These are phyloP conservation scores for Artibeus jamaicensis DNA, from an alignment of 2,797 vertebrate species.

Conservation along the genomic window DNA sequence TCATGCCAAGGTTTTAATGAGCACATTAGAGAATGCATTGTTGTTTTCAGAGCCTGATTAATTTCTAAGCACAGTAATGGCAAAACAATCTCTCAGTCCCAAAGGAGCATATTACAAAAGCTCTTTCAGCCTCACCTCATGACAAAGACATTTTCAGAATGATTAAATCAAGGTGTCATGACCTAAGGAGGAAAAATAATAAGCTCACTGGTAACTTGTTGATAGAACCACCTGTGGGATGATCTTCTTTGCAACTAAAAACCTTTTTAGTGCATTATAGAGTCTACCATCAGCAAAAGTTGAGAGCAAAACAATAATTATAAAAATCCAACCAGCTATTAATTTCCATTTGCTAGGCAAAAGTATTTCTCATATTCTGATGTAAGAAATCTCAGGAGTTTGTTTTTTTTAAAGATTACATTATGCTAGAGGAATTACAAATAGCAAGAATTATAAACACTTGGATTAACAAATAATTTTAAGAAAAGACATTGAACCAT, in stretches of 20 bases:
- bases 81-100: not conserved
- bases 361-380: constrained; percentile 11
- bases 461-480: not conserved
- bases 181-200: not conserved
- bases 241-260: constrained; percentile 2
- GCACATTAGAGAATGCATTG: not conserved
- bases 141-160: not conserved
- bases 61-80: not conserved
- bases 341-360: not conserved
- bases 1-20: not conserved
- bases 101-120: not conserved
- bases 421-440: constrained; percentile 33
- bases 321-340: constrained; percentile 10
- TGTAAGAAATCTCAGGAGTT: not conserved
- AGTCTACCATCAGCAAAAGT: not conserved
- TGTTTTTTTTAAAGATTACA: not conserved
- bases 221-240: not conserved
- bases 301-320: constrained; percentile 1
- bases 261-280: not conserved
- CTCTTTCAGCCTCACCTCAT: not conserved
- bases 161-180: not conserved
- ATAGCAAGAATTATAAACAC: not conserved
- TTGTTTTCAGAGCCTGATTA: not conserved
- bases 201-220: not conserved
- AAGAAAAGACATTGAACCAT: not conserved